Base-by-base conservation (phyloP, 2,113 vertebrate species). In the Microtus oregoni region DNA sequence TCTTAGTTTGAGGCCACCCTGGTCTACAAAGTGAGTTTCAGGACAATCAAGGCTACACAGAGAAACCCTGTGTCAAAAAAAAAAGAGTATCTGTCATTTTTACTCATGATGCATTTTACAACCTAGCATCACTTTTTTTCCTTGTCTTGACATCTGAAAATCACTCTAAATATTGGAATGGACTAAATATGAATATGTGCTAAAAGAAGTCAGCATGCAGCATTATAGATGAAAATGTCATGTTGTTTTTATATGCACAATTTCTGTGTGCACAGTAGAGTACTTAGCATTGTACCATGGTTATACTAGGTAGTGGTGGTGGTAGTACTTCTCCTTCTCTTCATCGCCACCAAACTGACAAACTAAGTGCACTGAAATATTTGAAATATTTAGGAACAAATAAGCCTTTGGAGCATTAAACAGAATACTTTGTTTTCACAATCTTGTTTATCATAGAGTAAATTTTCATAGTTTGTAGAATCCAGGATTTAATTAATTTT, bases 321-420 rank as follows among this genome's bases (percentile, higher is more conserved):
- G 24, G 52, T 58, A 58, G 35, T 58, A 7, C 10, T 32, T 22
- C 50, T 52, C 78, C 68, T 81, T 41, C 3, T 9, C 32, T 61
- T 55, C 88, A 75, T 88, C 4, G 22, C 32, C 17, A n/a, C 19
- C 2, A 90, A 83, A 88, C 20, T 58, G 55, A 50, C 13, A 77
- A 50, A 7, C 52, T 91, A 91, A 26, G 8, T 7, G 67, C 38
- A 91, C 47, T 79, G 90, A 79, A 76, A 94, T 95, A 91, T 89
- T 47, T 15, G 52, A 55, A 55, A 55, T 58, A 58, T 19, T 58
- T 58, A 89, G 77, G 68, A 38, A 58, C 8, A 90, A 87, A 55
- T 92, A 91, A 76, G 22, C 4, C 61, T 87, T 93, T 77, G 20
- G 35, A 87, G 50, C 88, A 83, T 95, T 96, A 89, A 76, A 86